These are phyloP conservation scores for Larimichthys polyactis DNA, from an alignment of 2,113 vertebrate species.

Conservation along the genomic window DNA sequence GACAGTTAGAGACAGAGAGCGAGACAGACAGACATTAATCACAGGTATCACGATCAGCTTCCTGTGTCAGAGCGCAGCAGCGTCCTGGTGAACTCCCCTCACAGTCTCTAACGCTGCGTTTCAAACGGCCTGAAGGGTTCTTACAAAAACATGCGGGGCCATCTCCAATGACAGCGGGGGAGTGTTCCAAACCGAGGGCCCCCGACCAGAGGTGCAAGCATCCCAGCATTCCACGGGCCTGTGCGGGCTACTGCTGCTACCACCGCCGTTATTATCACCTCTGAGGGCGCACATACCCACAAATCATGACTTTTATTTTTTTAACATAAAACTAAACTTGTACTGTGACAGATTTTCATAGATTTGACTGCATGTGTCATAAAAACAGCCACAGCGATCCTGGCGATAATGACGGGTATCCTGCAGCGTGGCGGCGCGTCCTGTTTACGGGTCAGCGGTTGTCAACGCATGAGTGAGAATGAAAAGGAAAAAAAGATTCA, in stretches of 20 bases:
- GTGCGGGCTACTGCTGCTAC: conserved; percentile 38
- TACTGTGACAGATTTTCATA: too few relatives aligned
- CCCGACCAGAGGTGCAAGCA: conserved; percentile 38
- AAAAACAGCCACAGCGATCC: too few relatives aligned
- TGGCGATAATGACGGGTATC: not conserved
- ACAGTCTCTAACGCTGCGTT: conserved; percentile 64
- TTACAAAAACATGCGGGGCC: conserved; percentile 69
- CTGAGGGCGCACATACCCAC: not conserved
- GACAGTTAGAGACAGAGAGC: conserved; percentile 5
- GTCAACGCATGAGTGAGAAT: conserved; percentile 42
- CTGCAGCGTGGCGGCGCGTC: conserved; percentile 35
- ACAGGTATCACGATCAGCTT: conserved; percentile 70
- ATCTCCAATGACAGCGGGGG: conserved; percentile 69
- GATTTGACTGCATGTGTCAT: too few relatives aligned
- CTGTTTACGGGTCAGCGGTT: conserved; percentile 57
- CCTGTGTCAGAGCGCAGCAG: conserved; percentile 47
- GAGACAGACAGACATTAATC: conserved; percentile 63
- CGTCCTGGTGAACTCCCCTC: conserved; percentile 52
- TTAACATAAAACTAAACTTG: too few relatives aligned
- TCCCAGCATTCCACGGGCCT: conserved; percentile 50
- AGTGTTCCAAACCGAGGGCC: conserved; percentile 37
- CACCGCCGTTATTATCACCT: conserved; percentile 58
- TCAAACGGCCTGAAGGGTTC: conserved; percentile 67
- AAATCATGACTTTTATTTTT: too few relatives aligned
- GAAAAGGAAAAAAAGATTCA: not conserved